Evolutionary conservation across 2,113 vertebrate genomes (phyloP), one percentile per base, ranked within the genome.

Genomic region (Centropus unirufus): DNA sequence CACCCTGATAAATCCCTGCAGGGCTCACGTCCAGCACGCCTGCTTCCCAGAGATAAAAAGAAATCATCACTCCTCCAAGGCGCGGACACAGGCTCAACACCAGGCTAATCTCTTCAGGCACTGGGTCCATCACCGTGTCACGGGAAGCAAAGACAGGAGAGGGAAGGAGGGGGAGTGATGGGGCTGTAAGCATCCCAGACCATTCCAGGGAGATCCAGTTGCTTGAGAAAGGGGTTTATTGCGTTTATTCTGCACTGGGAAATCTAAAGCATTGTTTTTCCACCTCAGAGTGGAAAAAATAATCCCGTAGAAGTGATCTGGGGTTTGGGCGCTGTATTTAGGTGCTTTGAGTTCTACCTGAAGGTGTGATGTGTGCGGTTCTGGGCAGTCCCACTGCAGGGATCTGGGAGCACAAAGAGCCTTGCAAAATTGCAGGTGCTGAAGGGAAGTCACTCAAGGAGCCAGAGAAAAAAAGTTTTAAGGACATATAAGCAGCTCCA

Each of bases 31-130:
- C 97, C 98, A 97, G 97, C 84, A 8, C 6, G 23, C 92, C 98
- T 98, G 97, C 94, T 98, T 97, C 90, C 89, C 91, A 83, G 96
- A 98, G 98, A 98, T 98, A 98, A 98, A 97, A 95, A 94, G 96
- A 62, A 97, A 97, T 88, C 83, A 19, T 39, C 17, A 62, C 74
- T 97, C 57, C 95, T 97, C 24, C 9, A 34, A 94, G 95, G 95
- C 94, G 16, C 26, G 82, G 96, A 90, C 97, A 95, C 82, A 12
- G 57, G 95, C 23, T 52, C 51, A 52, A 52, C 51, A 52, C 51
- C 51, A 24, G 29, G 77, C 91, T 98, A 98, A 98, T 98, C 97
- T 97, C 92, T 92, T 93, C 93, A 70, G 16, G 87, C 61, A 40
- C 92, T 4, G 8, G 83, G 90, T 90, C 93, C 72, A 40, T 49